Evolutionary conservation across 2,113 vertebrate genomes (phyloP).

Genomic region (Bagarius yarrelli): DNA sequence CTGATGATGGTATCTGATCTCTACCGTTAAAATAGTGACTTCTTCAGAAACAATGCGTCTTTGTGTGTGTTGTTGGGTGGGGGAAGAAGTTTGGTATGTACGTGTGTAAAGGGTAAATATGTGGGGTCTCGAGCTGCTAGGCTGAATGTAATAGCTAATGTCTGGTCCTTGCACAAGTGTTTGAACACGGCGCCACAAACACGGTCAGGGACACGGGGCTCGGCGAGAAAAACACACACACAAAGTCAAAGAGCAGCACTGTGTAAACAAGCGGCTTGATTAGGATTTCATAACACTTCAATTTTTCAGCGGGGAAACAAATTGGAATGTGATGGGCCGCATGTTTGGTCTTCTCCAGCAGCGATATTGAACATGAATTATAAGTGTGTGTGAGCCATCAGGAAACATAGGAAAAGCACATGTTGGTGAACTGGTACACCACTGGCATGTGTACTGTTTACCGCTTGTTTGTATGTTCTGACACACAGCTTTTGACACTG

Average conservation of each 20-base stretch:
- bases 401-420: conserved; percentile 22
- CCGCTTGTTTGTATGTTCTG: conserved; percentile 70
- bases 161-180: conserved; percentile 38
- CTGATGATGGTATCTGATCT: conserved; percentile 61
- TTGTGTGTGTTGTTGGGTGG: background rate
- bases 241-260: conserved; percentile 65
- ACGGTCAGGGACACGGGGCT: conserved; percentile 35
- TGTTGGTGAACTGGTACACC: conserved; percentile 34
- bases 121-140: conserved; percentile 12
- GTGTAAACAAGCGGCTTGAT: conserved; percentile 72
- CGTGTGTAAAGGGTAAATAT: conserved; percentile 24
- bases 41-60: conserved; percentile 75
- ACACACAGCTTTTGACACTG: conserved; percentile 69
- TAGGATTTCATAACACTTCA: conserved; percentile 71
- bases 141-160: conserved; percentile 44
- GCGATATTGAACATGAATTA: conserved; percentile 75
- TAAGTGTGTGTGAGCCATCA: conserved; percentile 56
- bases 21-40: conserved; percentile 83
- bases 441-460: conserved; percentile 70
- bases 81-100: background rate
- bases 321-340: conserved; percentile 61
- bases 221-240: conserved; percentile 46
- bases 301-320: conserved; percentile 73
- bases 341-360: conserved; percentile 38
- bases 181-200: conserved; percentile 51